Evolutionary conservation across 2,888 invertebrate species (phyloP).

Genomic region (Sinopyrophorus schimmeli): DNA sequence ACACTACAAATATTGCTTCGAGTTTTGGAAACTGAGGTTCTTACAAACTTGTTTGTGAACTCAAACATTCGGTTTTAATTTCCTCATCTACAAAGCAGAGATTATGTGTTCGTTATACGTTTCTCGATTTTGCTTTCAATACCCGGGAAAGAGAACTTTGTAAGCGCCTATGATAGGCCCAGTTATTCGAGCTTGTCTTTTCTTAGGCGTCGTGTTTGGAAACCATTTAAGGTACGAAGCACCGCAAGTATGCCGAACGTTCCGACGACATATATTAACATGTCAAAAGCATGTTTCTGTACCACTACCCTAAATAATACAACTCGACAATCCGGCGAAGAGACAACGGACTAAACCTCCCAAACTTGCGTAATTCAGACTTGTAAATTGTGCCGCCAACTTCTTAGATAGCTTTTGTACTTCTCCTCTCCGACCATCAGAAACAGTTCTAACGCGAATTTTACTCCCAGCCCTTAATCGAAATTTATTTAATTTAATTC

Average conservation of each 20-base stretch:
- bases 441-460: constrained; percentile 19
- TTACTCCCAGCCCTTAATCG: no score
- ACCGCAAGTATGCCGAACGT: constrained; percentile 27
- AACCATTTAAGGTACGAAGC: constrained; percentile 28
- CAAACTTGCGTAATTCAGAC: constrained; percentile 26
- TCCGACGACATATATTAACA: constrained; percentile 36
- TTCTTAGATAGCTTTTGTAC: constrained; percentile 24
- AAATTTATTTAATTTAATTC: no score
- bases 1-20: no score
- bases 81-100: background rate
- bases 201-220: constrained; percentile 14
- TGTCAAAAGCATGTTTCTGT: constrained; percentile 38
- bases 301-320: constrained; percentile 36
- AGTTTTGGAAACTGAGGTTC: no score
- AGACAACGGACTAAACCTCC: constrained; percentile 34
- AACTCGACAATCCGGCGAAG: constrained; percentile 33
- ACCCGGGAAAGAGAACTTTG: no score
- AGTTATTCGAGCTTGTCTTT: no score
- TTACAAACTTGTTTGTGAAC: background rate
- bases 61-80: constrained; percentile 3
- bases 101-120: constrained; percentile 1
- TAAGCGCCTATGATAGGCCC: no score
- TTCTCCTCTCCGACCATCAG: constrained; percentile 21
- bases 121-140: constrained; percentile 2
- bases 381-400: constrained; percentile 22